Conservation (phyloP, 2,888 invertebrate species). For the Lycaena phlaeas region DNA sequence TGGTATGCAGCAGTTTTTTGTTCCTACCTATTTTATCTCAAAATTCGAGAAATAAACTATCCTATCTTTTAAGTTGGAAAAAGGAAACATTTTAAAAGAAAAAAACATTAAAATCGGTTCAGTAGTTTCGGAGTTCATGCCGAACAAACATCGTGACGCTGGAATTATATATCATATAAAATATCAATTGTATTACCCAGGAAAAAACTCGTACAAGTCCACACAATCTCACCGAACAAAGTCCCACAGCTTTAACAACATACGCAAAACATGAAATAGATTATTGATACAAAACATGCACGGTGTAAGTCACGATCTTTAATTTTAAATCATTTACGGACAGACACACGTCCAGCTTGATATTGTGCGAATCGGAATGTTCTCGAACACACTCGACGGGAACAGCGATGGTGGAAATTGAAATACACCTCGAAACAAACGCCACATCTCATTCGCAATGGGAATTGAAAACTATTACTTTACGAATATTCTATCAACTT, state of each 20-base stretch:
- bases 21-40: no score
- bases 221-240: neutral
- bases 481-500: no score
- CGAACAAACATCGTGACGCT: no score
- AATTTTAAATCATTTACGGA: slow-evolving; percentile 22
- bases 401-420: slow-evolving; percentile 9
- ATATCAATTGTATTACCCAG: neutral
- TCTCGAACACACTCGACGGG: slow-evolving; percentile 31
- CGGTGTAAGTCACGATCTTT: slow-evolving; percentile 23
- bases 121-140: no score
- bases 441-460: neutral
- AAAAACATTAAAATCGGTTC: no score
- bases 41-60: no score
- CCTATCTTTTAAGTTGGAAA: no score
- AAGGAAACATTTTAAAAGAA: no score
- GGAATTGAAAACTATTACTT: slow-evolving; percentile 1
- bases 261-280: slow-evolving; percentile 7
- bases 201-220: neutral
- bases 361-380: slow-evolving; percentile 48
- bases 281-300: slow-evolving; percentile 14
- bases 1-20: no score
- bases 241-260: neutral
- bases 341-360: slow-evolving; percentile 31
- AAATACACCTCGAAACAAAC: slow-evolving; percentile 9
- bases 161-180: no score